Evolutionary conservation across 2,797 vertebrate species (phyloP), one percentile per base, ranked within the genome.

Genomic region (Diplodus sargus): DNA sequence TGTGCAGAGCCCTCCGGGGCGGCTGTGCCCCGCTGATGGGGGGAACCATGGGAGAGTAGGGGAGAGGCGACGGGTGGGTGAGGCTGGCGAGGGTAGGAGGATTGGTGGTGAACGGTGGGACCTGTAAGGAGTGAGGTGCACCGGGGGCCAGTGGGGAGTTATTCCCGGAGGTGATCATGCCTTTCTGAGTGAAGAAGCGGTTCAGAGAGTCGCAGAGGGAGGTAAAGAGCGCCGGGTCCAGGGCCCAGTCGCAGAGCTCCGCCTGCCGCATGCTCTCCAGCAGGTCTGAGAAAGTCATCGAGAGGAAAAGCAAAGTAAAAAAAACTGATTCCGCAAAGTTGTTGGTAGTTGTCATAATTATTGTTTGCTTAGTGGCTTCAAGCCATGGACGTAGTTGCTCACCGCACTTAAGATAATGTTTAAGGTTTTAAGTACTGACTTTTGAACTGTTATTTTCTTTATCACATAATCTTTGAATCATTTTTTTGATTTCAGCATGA

Each of bases 141-240:
- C 90, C 87, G 1, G 76, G 85, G 57, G 81, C 79, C 4, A 90
- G 28, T 3, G 92, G 89, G 56, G 92, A 93, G 79, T 82, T 90
- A 28, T 70, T 93, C n/a, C 93, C 91, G 5, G 93, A 87, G 49
- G 70, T 93, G 75, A 96, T 93, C 77, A 99, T 97, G 79, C 98
- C 98, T 88, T 96, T 99, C 90, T 98, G 97, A 74, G 97, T 97
- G 63, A 99, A 98, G 93, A 99, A 98, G 87, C 97, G 97, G 94
- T 98, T 99, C 85, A 99, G 96, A 39, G 98, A 99, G 92, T 99
- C 98, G 58, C 98, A 99, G 84, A 99, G 96, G 39, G 97, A 98
- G 22, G 96, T 97, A 93, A 99, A 99, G 84, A 99, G 96, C 2
- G 95, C 89, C 45, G 98, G 97, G 88, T 99, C 98, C 85, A 99